Evolutionary conservation across 2,888 invertebrate species (phyloP).

Genomic region (Drosophila infuscata): DNA sequence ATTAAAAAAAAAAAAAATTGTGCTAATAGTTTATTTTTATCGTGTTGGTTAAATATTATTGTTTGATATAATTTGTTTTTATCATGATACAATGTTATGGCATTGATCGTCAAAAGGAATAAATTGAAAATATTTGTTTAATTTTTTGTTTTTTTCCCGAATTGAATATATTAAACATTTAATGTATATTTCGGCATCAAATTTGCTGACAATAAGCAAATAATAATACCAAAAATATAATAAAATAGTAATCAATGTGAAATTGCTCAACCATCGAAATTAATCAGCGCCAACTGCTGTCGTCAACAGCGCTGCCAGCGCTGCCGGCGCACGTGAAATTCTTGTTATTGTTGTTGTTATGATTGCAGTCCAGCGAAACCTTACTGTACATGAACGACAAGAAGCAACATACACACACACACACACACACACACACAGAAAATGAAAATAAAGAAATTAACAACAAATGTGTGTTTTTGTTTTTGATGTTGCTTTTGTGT

Average conservation of each 20-base stretch:
- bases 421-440: neutral
- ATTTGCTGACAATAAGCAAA: neutral
- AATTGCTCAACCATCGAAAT: slow-evolving; percentile 32
- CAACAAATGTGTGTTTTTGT: slow-evolving; percentile 21
- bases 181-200: neutral
- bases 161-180: too few relatives aligned
- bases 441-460: slow-evolving; percentile 9
- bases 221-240: neutral
- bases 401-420: slow-evolving; percentile 10
- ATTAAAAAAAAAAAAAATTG: neutral
- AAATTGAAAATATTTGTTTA: neutral
- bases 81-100: neutral
- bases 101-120: neutral
- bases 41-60: neutral
- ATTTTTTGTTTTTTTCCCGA: neutral
- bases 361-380: slow-evolving; percentile 18
- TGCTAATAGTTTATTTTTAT: neutral
- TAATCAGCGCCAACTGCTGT: slow-evolving; percentile 29
- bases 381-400: slow-evolving; percentile 48
- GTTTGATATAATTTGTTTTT: neutral
- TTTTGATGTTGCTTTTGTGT: slow-evolving; percentile 31
- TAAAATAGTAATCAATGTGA: slow-evolving; percentile 27
- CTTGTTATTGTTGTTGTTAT: slow-evolving; percentile 12
- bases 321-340: slow-evolving; percentile 26
- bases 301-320: slow-evolving; percentile 18